These are phyloP conservation scores for Sparidentex hasta DNA, from an alignment of 2,797 vertebrate species.

Conservation along the genomic window DNA sequence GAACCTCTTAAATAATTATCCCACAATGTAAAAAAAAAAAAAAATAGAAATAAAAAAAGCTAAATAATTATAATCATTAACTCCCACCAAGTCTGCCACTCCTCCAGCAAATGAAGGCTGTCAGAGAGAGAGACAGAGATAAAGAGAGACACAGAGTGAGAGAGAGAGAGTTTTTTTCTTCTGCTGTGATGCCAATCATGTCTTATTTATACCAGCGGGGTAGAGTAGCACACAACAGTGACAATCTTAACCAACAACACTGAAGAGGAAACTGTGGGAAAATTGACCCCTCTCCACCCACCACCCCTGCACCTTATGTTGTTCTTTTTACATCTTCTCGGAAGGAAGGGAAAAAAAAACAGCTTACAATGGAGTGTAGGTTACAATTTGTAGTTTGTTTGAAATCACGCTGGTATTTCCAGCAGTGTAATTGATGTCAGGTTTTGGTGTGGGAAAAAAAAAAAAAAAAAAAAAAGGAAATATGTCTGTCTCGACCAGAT, in stretches of 20 bases:
- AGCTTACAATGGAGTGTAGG: not conserved
- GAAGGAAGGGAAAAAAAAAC: not conserved
- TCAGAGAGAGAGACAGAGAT: slow-evolving; percentile 75
- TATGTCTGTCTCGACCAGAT: not conserved
- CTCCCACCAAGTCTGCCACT: slow-evolving; percentile 88
- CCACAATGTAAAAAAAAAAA: slow-evolving; percentile 84
- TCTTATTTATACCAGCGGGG: slow-evolving; percentile 81
- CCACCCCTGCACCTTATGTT: slow-evolving; percentile 43
- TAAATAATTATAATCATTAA: slow-evolving; percentile 91
- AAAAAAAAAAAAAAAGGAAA: not conserved
- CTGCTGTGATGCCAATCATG: slow-evolving; percentile 80
- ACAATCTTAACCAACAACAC: slow-evolving; percentile 69
- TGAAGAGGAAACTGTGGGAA: slow-evolving; percentile 60
- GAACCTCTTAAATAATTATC: slow-evolving; percentile 92
- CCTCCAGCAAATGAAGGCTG: slow-evolving; percentile 87
- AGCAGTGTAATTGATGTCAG: not conserved
- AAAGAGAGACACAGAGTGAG: slow-evolving; percentile 52
- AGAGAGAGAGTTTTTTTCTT: slow-evolving; percentile 56
- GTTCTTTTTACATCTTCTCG: slow-evolving; percentile 14
- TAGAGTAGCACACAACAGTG: slow-evolving; percentile 65
- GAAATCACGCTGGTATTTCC: slow-evolving; percentile 1
- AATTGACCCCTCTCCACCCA: slow-evolving; percentile 64
- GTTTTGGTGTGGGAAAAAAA: not conserved
- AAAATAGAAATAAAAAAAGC: slow-evolving; percentile 77
- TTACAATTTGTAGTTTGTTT: not conserved